These are phyloP conservation scores for Acipenser oxyrinchus DNA, from an alignment of 2,797 vertebrate species.

Conservation along the genomic window DNA sequence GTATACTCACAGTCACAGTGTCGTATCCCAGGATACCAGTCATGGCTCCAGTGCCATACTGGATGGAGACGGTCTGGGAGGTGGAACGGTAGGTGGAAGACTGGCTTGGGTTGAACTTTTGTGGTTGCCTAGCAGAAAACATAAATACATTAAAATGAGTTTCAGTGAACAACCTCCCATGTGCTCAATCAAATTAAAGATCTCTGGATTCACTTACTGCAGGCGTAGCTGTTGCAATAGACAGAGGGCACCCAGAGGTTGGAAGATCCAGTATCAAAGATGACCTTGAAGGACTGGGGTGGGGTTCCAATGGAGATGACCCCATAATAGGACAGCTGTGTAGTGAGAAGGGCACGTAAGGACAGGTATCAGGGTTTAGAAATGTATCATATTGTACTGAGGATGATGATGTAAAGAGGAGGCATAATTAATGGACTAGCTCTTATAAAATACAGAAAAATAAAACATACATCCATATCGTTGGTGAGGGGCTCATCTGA, in stretches of 20 bases:
- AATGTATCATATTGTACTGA: too few relatives aligned
- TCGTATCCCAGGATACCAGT: constrained; percentile 28
- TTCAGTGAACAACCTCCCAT: too few relatives aligned
- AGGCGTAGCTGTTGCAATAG: background rate
- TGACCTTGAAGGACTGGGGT: too few relatives aligned
- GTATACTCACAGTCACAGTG: constrained; percentile 29
- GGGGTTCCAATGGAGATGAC: background rate
- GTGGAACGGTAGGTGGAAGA: constrained; percentile 42
- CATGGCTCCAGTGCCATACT: constrained; percentile 40
- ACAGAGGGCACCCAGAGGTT: too few relatives aligned
- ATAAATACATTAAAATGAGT: background rate
- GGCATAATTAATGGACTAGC: too few relatives aligned
- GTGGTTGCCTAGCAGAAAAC: constrained; percentile 33
- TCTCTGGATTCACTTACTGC: background rate
- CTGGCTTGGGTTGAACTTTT: constrained; percentile 26
- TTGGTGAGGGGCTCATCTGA: constrained; percentile 29
- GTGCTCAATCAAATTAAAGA: too few relatives aligned
- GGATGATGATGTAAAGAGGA: too few relatives aligned
- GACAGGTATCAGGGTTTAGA: too few relatives aligned
- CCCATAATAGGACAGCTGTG: constrained; percentile 1
- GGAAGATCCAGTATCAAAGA: too few relatives aligned
- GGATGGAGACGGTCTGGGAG: constrained; percentile 20
- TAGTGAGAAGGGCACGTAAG: background rate
- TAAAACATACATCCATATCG: constrained; percentile 35
- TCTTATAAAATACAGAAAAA: too few relatives aligned